phyloP scores from a whole-genome alignment of 2,888 invertebrate species.

The Folsomia manolachei region DNA sequence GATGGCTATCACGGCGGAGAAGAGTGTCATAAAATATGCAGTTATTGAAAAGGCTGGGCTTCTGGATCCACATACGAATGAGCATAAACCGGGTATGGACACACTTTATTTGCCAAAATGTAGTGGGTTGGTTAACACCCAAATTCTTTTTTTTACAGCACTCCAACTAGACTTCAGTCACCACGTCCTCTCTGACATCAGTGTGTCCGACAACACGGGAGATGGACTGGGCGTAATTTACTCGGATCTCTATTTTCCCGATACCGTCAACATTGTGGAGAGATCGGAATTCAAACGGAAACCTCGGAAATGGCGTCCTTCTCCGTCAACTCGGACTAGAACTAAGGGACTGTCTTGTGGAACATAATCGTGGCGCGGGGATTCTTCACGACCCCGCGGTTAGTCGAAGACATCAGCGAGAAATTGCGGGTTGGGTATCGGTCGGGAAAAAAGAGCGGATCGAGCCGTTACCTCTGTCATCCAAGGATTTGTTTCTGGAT shows the following conservation, averaged over 20 bases:
- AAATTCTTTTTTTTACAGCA: conserved; percentile 58
- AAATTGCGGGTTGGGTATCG: conserved; percentile 88
- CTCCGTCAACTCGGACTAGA: conserved; percentile 82
- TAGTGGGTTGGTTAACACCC: not conserved
- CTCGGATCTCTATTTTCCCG: conserved; percentile 86
- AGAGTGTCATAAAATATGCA: conserved; percentile 81
- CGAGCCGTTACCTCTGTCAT: conserved; percentile 64
- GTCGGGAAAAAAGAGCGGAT: conserved; percentile 70
- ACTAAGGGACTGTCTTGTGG: conserved; percentile 72
- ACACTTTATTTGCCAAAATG: no score
- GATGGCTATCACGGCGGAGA: conserved; percentile 81
- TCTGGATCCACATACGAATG: conserved; percentile 63
- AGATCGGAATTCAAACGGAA: conserved; percentile 78
- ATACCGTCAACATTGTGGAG: conserved; percentile 74
- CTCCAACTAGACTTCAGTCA: conserved; percentile 69
- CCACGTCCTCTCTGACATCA: conserved; percentile 57
- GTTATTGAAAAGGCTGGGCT: conserved; percentile 90
- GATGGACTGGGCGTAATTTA: conserved; percentile 92
- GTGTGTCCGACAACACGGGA: conserved; percentile 78
- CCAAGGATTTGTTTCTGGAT: conserved; percentile 62
- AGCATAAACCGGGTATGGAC: conserved; percentile 69
- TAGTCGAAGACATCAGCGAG: conserved; percentile 77
- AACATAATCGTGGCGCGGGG: conserved; percentile 81
- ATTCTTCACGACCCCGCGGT: conserved; percentile 89
- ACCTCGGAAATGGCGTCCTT: conserved; percentile 83